Evolutionary conservation across 2,797 vertebrate species (phyloP), one percentile per base, ranked within the genome.

Genomic region (Podarcis lilfordi): DNA sequence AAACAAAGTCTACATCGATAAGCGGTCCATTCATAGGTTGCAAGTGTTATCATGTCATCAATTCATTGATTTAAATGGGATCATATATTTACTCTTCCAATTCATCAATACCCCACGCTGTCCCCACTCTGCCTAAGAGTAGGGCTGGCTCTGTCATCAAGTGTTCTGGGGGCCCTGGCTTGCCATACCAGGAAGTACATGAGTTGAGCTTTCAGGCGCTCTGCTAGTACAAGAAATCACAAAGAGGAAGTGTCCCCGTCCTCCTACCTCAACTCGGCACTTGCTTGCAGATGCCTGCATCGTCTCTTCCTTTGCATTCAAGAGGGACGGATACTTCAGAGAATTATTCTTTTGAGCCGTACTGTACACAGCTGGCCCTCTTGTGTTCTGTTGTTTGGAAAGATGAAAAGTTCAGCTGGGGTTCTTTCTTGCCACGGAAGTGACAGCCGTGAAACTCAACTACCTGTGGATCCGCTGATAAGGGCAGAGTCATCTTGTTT

Each of bases 321-420:
- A 15, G 9, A 74, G 15, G 50, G 23, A 55, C n/a, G 55, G 37
- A 40, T 79, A 43, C 66, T 81, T 77, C 25, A 59, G 37, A 71
- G 71, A 74, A 81, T 15, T 25, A 45, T 19, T 15, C 17, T 32
- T 55, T 37, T 55, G 66, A 55, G 43, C 32, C 10, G 8, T 21
- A 23, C 23, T 61, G 17, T 21, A 21, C 37, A 74, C 6, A 40
- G 15, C 61, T 68, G 21, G 59, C 11, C n/a, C 9, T 59, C 32
- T 50, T 50, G 69, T 29, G 50, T 82, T 61, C 68, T 74, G 37
- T 86, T 0, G 90, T 91, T 86, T 55, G 86, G 80, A 80, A 71
- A 85, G 88, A 89, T 59, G n/a, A 40, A 84, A 80, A 86, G 10
- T 77, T 75, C 5, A 35, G 74, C 55, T 86, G 3, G 1, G 3